Percentiles rank a stretch among this genome's conserved stretches.
Evolutionary conservation across 23 tunicate genomes (phyloP).

Genomic region (Clavelina lepadiformis): DNA sequence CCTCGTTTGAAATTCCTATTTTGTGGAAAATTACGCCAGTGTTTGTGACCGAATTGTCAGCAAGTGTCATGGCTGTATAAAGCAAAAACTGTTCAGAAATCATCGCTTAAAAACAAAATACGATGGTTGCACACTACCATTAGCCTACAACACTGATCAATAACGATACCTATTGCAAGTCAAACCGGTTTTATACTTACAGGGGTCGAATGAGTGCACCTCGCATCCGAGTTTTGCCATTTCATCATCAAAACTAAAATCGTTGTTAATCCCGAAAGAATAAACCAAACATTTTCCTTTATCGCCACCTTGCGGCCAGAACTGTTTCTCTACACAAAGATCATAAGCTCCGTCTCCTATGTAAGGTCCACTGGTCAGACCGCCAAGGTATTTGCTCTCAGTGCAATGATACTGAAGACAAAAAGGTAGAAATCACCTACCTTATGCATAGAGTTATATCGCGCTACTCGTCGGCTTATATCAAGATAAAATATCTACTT

Average conservation of each 20-base stretch:
- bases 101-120: too few relatives aligned
- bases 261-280: conserved; percentile 29
- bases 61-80: conserved; percentile 17
- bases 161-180: background rate
- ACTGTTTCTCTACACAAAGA: conserved; percentile 11
- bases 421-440: background rate
- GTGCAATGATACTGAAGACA: conserved; percentile 24
- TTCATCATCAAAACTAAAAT: conserved; percentile 39
- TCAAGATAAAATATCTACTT: too few relatives aligned
- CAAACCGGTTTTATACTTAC: conserved; percentile 6
- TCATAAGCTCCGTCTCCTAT: conserved; percentile 21
- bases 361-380: background rate
- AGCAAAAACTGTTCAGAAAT: too few relatives aligned
- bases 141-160: conserved; percentile 12
- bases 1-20: conserved; percentile 8
- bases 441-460: background rate
- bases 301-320: conserved; percentile 14
- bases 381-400: conserved; percentile 11
- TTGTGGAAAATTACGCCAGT: conserved; percentile 19
- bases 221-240: conserved; percentile 35
- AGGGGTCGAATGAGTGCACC: conserved; percentile 25
- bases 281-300: conserved; percentile 31
- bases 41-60: background rate
- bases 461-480: background rate
- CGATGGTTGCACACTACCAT: too few relatives aligned